Conservation (phyloP, 2,113 vertebrate species). For the western clawed frog (Xenopus tropicalis) region DNA sequence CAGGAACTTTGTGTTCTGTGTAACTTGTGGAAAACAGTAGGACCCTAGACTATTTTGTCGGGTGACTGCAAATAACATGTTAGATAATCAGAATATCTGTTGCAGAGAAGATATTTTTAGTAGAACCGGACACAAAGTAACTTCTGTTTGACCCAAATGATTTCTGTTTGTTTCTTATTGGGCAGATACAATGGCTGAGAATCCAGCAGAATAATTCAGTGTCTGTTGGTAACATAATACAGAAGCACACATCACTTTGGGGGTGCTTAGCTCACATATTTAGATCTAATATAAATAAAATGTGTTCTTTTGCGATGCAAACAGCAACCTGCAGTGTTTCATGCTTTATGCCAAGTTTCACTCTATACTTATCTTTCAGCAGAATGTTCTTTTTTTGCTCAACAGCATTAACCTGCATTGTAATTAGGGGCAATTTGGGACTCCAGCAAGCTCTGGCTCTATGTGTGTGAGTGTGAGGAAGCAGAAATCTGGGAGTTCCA, state of each 20-base stretch:
- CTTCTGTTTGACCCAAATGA: too few relatives aligned
- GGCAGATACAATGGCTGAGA: too few relatives aligned
- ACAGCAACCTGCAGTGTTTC: slow-evolving; percentile 22
- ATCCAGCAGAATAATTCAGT: too few relatives aligned
- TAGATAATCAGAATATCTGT: too few relatives aligned
- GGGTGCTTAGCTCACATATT: slow-evolving; percentile 1
- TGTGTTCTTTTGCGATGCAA: slow-evolving; percentile 17
- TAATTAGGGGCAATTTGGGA: slow-evolving; percentile 37
- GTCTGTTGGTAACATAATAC: not conserved
- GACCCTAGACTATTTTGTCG: too few relatives aligned
- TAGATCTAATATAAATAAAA: slow-evolving; percentile 15
- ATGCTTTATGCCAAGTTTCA: slow-evolving; percentile 6
- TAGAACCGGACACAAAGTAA: too few relatives aligned
- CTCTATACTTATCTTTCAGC: slow-evolving; percentile 36
- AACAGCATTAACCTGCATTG: slow-evolving; percentile 25
- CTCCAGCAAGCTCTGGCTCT: slow-evolving; percentile 3
- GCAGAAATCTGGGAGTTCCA: slow-evolving; percentile 25
- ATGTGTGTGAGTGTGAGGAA: not conserved
- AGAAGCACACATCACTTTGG: not conserved
- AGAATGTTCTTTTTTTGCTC: slow-evolving; percentile 35
- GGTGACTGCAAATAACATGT: too few relatives aligned
- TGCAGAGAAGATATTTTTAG: too few relatives aligned
- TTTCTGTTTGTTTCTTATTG: too few relatives aligned
- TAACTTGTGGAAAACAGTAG: too few relatives aligned
- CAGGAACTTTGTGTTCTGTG: too few relatives aligned